Conservation (phyloP, 2,797 vertebrate species). For the Lagodon rhomboides region DNA sequence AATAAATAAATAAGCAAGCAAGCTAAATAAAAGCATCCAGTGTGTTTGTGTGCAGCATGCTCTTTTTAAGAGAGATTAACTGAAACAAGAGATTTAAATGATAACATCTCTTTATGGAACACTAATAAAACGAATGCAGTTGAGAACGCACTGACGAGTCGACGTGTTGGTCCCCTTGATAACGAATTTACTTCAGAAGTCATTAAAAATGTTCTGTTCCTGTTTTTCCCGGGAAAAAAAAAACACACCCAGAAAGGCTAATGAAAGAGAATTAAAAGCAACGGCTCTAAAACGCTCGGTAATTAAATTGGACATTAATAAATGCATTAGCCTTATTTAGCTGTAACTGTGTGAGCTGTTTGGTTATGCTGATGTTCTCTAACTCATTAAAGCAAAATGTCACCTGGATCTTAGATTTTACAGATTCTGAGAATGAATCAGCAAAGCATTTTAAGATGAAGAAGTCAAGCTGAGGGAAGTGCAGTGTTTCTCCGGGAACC, state of each 20-base stretch:
- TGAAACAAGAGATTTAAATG: slow-evolving; percentile 59
- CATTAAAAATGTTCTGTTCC: slow-evolving; percentile 61
- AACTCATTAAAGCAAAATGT: slow-evolving; percentile 71
- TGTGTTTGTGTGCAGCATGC: slow-evolving; percentile 41
- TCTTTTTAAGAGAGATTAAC: slow-evolving; percentile 44
- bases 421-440: slow-evolving; percentile 49
- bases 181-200: slow-evolving; percentile 65
- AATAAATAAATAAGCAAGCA: too few species aligned
- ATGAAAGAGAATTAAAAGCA: slow-evolving; percentile 76
- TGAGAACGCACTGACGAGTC: slow-evolving; percentile 36
- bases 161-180: slow-evolving; percentile 57
- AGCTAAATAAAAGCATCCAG: slow-evolving; percentile 45
- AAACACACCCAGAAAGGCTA: slow-evolving; percentile 51
- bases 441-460: slow-evolving; percentile 55
- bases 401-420: slow-evolving; percentile 63
- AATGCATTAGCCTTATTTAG: slow-evolving; percentile 75
- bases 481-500: slow-evolving; percentile 37
- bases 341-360: slow-evolving; percentile 61
- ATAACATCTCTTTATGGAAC: slow-evolving; percentile 50
- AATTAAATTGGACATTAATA: slow-evolving; percentile 81
- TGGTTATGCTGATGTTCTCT: slow-evolving; percentile 68
- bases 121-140: slow-evolving; percentile 61
- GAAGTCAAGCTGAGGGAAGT: slow-evolving; percentile 48
- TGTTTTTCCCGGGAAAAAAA: slow-evolving; percentile 56
- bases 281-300: slow-evolving; percentile 58